These are phyloP conservation scores for Promerops cafer DNA, from an alignment of 2,113 vertebrate genomes.

Conservation along the genomic window DNA sequence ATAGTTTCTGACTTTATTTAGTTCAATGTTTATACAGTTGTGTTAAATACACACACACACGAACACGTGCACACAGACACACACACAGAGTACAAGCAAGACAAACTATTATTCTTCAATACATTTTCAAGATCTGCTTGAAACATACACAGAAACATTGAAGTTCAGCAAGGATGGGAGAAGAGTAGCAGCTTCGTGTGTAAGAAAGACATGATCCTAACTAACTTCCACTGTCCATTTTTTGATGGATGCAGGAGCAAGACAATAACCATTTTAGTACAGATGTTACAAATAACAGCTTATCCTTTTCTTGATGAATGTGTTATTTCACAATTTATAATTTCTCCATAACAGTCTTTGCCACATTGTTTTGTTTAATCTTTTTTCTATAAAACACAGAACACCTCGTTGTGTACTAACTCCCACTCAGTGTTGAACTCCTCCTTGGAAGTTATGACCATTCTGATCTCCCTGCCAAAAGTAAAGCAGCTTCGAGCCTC, in stretches of 20 bases:
- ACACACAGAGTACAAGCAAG: not conserved
- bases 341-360: not conserved
- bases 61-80: not conserved
- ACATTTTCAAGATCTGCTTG: slow-evolving; percentile 33
- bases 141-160: slow-evolving; percentile 1
- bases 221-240: not conserved
- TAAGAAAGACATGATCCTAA: not conserved
- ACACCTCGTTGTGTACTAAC: not conserved
- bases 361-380: not conserved
- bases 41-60: slow-evolving; percentile 1
- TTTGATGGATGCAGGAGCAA: not conserved
- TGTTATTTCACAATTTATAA: not conserved
- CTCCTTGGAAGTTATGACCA: not conserved
- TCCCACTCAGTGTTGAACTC: not conserved
- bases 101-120: slow-evolving; percentile 40
- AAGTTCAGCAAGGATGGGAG: not conserved
- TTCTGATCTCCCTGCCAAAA: not conserved
- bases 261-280: not conserved
- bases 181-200: not conserved
- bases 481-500: not conserved
- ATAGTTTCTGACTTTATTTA: slow-evolving; percentile 40
- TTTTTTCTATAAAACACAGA: not conserved
- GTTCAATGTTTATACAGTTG: slow-evolving; percentile 30
- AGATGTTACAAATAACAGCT: not conserved
- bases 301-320: not conserved